phyloP scores from a whole-genome alignment of 2,888 invertebrate species.

The Xestobium rufovillosum region DNA sequence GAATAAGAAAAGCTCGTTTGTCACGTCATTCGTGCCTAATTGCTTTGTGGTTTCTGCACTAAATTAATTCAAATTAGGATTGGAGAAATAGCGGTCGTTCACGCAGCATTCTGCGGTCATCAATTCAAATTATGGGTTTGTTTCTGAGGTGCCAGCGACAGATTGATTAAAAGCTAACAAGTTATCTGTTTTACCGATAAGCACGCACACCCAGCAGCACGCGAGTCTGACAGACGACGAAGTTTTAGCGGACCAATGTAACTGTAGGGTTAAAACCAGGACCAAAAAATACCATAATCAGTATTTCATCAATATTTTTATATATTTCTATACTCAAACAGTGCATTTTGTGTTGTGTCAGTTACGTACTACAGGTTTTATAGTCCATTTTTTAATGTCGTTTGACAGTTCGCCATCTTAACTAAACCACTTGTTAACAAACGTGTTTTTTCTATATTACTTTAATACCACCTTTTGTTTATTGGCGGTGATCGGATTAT shows the following conservation, averaged over 20 bases:
- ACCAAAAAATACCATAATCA: slow-evolving; percentile 38
- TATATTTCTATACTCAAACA: slow-evolving; percentile 34
- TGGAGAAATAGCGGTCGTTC: too few relatives aligned
- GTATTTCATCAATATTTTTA: slow-evolving; percentile 41
- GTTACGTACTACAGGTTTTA: slow-evolving; percentile 31
- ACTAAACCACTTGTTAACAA: slow-evolving; percentile 44
- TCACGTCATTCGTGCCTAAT: too few relatives aligned
- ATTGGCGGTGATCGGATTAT: too few relatives aligned
- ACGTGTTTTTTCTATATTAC: slow-evolving; percentile 23
- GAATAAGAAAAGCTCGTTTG: too few relatives aligned
- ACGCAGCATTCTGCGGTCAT: too few relatives aligned
- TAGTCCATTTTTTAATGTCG: slow-evolving; percentile 30
- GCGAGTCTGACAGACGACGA: slow-evolving; percentile 41
- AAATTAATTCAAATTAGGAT: too few relatives aligned
- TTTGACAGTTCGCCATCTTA: slow-evolving; percentile 39
- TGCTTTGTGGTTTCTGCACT: too few relatives aligned
- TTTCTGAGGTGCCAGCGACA: slow-evolving; percentile 50
- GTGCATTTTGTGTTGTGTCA: slow-evolving; percentile 35
- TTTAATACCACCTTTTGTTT: too few relatives aligned
- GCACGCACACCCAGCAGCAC: slow-evolving; percentile 38
- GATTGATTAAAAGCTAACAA: too few relatives aligned
- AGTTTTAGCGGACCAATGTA: slow-evolving; percentile 43
- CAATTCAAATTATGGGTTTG: too few relatives aligned
- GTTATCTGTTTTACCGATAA: slow-evolving; percentile 34
- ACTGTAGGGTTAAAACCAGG: slow-evolving; percentile 35